A percentile compares a stretch with the other conserved stretches of the same genome.
Conservation (phyloP, 1,140 invertebrate species). For the Pogonus chalceus region DNA sequence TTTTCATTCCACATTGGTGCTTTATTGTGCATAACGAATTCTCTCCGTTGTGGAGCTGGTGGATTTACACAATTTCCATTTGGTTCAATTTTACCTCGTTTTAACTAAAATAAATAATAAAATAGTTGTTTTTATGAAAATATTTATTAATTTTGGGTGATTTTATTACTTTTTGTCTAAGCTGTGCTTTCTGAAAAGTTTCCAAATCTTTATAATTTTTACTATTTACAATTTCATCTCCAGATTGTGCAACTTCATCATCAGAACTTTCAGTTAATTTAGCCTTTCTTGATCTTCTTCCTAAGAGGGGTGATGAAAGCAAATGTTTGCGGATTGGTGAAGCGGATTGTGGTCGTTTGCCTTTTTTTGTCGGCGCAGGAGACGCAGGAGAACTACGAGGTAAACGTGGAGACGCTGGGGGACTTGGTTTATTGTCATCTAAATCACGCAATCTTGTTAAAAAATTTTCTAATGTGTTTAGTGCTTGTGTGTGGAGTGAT, state of each 20-base stretch:
- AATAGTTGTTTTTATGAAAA: neutral
- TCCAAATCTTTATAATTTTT: slow-evolving; percentile 80
- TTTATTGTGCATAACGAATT: slow-evolving; percentile 97
- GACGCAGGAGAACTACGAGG: slow-evolving; percentile 61
- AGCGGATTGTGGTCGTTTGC: slow-evolving; percentile 61
- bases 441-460: slow-evolving; percentile 41
- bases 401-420: slow-evolving; percentile 48
- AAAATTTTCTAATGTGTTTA: slow-evolving; percentile 45
- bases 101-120: slow-evolving; percentile 38
- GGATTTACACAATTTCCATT: slow-evolving; percentile 42
- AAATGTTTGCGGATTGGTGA: slow-evolving; percentile 70
- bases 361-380: slow-evolving; percentile 58
- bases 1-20: slow-evolving; percentile 99
- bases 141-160: neutral
- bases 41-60: slow-evolving; percentile 46
- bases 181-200: slow-evolving; percentile 88
- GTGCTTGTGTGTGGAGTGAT: slow-evolving; percentile 41
- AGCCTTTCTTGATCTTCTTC: slow-evolving; percentile 54
- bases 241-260: slow-evolving; percentile 61
- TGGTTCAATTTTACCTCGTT: slow-evolving; percentile 49
- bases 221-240: slow-evolving; percentile 50
- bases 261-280: slow-evolving; percentile 76
- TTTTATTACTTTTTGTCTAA: slow-evolving; percentile 74
- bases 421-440: slow-evolving; percentile 35
- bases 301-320: slow-evolving; percentile 69